Conservation (phyloP, 2,113 vertebrate species). For the Corythoichthys haematopterus region DNA sequence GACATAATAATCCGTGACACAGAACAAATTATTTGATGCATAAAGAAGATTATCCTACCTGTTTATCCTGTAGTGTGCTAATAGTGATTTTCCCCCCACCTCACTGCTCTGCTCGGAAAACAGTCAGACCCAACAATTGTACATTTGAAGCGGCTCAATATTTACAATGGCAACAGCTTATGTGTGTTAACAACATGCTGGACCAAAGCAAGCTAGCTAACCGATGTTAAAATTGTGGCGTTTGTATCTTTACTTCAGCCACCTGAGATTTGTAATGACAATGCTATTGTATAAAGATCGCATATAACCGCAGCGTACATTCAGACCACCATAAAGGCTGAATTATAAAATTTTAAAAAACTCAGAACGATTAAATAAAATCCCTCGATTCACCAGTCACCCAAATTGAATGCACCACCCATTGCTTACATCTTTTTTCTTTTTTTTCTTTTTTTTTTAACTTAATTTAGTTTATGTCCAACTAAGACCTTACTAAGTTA, state of each 20-base stretch:
- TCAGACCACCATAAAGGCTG: neutral
- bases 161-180: neutral
- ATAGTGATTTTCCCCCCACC: neutral
- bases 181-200: no score
- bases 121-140: neutral
- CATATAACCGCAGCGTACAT: neutral
- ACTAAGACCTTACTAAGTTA: neutral
- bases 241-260: neutral
- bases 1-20: conserved; percentile 4
- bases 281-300: neutral
- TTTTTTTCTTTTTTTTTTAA: no score
- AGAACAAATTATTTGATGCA: neutral
- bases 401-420: no score
- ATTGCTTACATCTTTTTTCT: no score
- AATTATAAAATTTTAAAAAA: neutral
- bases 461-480: neutral
- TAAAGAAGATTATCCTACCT: neutral
- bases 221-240: neutral
- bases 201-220: neutral
- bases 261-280: neutral
- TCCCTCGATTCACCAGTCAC: no score
- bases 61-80: neutral
- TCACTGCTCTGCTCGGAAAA: neutral
- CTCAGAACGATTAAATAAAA: no score
- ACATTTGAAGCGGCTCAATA: neutral